Evolutionary conservation across 1,140 invertebrate genomes (phyloP), one percentile per base, ranked within the genome.

Genomic region (Cryptotermes secundus): DNA sequence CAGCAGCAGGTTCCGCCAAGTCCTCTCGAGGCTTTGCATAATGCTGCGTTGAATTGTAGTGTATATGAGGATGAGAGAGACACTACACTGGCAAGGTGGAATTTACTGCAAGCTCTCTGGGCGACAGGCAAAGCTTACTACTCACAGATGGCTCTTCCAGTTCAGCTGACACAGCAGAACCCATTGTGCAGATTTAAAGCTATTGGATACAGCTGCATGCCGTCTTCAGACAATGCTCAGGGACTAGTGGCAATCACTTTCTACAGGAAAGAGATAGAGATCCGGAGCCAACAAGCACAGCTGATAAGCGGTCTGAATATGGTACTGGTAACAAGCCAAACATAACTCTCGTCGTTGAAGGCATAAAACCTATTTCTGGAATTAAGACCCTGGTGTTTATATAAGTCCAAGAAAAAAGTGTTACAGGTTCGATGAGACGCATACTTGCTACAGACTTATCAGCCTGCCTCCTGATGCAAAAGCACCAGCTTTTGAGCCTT

Each of bases 21-120:
- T 82, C 90, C 93, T 6, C 92, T 94, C 34, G 94, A 95, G 87
- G 93, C 94, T 0, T 90, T 96, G 72, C 93, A 94, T 80, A 94
- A 94, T 86, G 95, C 96, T 0, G 94, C 98, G 22, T 94, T 95
- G 35, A 94, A 95, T 87, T 97, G 96, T 80, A 94, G 94, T 82
- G 93, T 98, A 34, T 99, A 96, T 90, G 96, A 96, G 49, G 97
- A 99, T 90, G 97, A 99, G 87, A 91, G 97, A 59, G 98, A 99
- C 89, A 94, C 94, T 85, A 95, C 97, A 45, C 92, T 99, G 59
- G 96, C 96, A 3, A 96, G 96, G 88, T 98, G 97, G 95, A 99
- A 99, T 88, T 94, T 97, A 84, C 90, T 99, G 72, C 97, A 98
- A 90, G 97, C 97, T 2, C 94, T 95, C 86, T 99, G 97, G 97